Percentiles rank a stretch among this genome's conserved stretches.
Conservation (phyloP, 2,888 invertebrate species). For the Dynastes tityus region DNA sequence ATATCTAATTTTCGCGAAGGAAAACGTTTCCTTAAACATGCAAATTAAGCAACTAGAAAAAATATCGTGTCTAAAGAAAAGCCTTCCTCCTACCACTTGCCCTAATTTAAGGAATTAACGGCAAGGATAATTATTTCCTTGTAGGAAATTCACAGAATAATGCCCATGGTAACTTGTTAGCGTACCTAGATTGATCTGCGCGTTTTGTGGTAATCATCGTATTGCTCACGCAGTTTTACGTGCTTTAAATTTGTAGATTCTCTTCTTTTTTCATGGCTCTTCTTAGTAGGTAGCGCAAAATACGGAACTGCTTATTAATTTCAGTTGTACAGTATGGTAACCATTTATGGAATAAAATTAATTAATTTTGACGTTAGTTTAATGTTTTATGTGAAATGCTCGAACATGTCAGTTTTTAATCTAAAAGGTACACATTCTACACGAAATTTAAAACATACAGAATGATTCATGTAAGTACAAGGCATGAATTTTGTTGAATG, state of each 20-base stretch:
- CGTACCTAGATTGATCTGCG: constrained; percentile 2
- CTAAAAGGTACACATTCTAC: no score
- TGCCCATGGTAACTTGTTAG: not conserved
- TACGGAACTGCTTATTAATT: no score
- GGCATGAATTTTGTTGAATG: no score
- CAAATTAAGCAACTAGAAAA: not conserved
- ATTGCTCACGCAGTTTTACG: not conserved
- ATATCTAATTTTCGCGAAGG: not conserved
- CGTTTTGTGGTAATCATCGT: constrained; percentile 6
- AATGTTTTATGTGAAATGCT: no score
- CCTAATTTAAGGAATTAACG: constrained; percentile 35
- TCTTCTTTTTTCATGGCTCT: not conserved
- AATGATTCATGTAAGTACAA: no score
- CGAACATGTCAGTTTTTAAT: no score
- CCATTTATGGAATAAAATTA: no score
- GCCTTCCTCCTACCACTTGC: not conserved
- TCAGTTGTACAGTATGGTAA: no score
- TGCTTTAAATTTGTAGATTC: not conserved
- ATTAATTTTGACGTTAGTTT: no score
- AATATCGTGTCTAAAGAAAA: not conserved
- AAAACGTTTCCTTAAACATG: not conserved
- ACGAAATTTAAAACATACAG: no score
- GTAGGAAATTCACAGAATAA: constrained; percentile 22
- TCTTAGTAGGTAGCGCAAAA: not conserved
- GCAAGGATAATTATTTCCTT: constrained; percentile 24